phyloP scores from a whole-genome alignment of 1,140 invertebrate species.

The Drosophila subobscura region DNA sequence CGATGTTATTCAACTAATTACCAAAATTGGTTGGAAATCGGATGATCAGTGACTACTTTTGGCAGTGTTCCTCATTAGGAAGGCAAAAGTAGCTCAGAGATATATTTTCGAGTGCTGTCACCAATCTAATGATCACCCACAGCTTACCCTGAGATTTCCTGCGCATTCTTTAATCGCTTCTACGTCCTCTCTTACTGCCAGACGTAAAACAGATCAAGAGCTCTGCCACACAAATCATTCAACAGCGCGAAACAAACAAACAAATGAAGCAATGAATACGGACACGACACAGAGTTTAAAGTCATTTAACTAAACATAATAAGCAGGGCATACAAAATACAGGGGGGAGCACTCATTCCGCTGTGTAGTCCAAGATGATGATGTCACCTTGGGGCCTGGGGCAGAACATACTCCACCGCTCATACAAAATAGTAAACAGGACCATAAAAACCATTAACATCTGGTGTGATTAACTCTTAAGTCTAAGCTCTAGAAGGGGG shows the following conservation, averaged over 20 bases:
- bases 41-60: too few species aligned
- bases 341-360: conserved; percentile 22
- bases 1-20: too few species aligned
- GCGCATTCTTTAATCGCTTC: too few species aligned
- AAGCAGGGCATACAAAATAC: background rate
- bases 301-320: conserved; percentile 46
- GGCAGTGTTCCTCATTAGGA: too few species aligned
- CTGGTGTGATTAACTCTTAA: conserved; percentile 81
- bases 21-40: too few species aligned
- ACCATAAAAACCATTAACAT: conserved; percentile 83
- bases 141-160: too few species aligned
- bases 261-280: conserved; percentile 53
- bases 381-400: conserved; percentile 60
- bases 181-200: too few species aligned
- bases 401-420: background rate
- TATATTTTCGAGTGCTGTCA: too few species aligned
- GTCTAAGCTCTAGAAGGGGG: conserved; percentile 53
- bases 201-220: too few species aligned
- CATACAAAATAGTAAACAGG: conserved; percentile 62
- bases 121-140: too few species aligned
- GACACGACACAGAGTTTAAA: conserved; percentile 36
- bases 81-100: too few species aligned
- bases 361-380: conserved; percentile 31
- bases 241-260: conserved; percentile 41
- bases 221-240: conserved; percentile 64